Conservation (phyloP, 1,140 invertebrate genomes). For the Ceratosolen solmsi region DNA sequence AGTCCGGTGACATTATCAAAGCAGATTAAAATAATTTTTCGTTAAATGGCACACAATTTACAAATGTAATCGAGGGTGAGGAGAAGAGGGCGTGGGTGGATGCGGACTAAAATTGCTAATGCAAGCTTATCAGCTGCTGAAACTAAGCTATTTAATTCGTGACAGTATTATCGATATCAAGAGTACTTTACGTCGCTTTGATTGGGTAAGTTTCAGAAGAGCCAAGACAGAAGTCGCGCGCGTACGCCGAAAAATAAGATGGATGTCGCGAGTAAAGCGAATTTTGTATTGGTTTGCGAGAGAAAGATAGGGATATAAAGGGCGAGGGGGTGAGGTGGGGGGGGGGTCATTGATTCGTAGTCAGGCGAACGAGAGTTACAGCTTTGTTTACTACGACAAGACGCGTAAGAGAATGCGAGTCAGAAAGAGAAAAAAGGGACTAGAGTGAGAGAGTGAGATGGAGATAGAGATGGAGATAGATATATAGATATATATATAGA, state of each 20-base stretch:
- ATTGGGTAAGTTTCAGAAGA: neutral
- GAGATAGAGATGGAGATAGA: no score
- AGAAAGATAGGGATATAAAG: conserved; percentile 30
- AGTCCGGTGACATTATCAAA: neutral
- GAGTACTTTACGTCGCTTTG: neutral
- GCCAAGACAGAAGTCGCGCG: conserved; percentile 30
- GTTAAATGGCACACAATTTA: neutral
- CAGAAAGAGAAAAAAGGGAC: conserved; percentile 49
- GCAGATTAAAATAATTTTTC: neutral
- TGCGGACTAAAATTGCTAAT: neutral
- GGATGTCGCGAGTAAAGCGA: conserved; percentile 58
- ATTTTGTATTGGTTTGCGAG: conserved; percentile 12
- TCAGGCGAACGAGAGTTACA: conserved; percentile 70
- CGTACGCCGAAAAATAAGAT: conserved; percentile 67
- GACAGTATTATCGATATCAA: neutral
- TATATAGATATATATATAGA: no score
- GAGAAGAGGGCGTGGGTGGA: neutral
- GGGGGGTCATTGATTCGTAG: conserved; percentile 69
- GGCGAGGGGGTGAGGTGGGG: conserved; percentile 25
- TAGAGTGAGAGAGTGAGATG: no score
- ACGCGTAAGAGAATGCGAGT: conserved; percentile 62
- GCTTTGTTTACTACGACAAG: conserved; percentile 71
- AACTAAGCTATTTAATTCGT: neutral
- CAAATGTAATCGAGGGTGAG: neutral
- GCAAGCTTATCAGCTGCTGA: neutral